Evolutionary conservation across 2,113 vertebrate genomes (phyloP).

Genomic region (Reinhardtius hippoglossoides): DNA sequence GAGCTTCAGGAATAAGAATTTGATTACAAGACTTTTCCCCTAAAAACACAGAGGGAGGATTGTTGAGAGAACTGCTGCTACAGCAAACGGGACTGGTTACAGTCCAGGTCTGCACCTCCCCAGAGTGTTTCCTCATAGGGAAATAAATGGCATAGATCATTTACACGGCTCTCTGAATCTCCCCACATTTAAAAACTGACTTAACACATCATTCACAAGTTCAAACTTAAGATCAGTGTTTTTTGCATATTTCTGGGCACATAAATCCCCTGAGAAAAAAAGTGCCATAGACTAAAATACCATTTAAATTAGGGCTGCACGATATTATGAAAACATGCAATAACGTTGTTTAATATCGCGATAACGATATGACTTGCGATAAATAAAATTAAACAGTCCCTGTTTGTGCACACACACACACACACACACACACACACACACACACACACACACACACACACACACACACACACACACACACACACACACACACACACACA

Average conservation of each 20-base stretch:
- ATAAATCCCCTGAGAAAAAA: neutral
- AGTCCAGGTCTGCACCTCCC: slow-evolving; percentile 33
- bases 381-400: too few relatives aligned
- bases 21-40: slow-evolving; percentile 68
- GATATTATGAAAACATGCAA: too few relatives aligned
- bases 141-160: slow-evolving; percentile 25
- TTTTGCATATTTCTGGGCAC: neutral
- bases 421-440: too few relatives aligned
- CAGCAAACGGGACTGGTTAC: slow-evolving; percentile 44
- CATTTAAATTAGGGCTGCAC: too few relatives aligned
- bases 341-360: too few relatives aligned
- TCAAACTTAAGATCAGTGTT: neutral
- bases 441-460: too few relatives aligned
- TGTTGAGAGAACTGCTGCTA: slow-evolving; percentile 61
- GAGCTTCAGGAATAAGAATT: slow-evolving; percentile 65
- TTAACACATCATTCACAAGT: neutral
- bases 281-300: neutral
- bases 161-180: slow-evolving; percentile 18
- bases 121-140: slow-evolving; percentile 27
- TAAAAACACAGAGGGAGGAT: slow-evolving; percentile 65
- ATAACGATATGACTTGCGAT: too few relatives aligned
- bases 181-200: neutral
- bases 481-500: too few relatives aligned
- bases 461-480: too few relatives aligned
- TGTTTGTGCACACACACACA: too few relatives aligned